These are phyloP conservation scores for Chrysina gloriosa DNA, from an alignment of 2,888 invertebrate genomes.

Conservation along the genomic window DNA sequence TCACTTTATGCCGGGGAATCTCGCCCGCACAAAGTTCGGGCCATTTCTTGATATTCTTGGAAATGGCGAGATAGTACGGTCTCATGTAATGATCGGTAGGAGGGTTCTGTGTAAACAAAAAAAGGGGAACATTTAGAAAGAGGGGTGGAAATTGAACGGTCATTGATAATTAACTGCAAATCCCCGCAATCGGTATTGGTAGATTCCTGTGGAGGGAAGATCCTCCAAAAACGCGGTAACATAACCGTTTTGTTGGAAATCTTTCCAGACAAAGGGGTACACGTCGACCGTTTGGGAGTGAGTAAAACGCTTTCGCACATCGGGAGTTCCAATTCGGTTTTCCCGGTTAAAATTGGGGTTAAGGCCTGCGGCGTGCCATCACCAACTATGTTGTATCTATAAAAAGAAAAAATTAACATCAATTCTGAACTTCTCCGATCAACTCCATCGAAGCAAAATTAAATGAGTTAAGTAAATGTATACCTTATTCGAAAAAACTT, in stretches of 20 bases:
- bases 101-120: conserved; percentile 63
- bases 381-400: conserved; percentile 81
- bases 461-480: neutral
- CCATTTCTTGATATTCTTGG: conserved; percentile 68
- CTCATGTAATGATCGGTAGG: conserved; percentile 94
- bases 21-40: conserved; percentile 77
- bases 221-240: conserved; percentile 90
- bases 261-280: conserved; percentile 90
- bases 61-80: conserved; percentile 79
- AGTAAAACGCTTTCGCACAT: conserved; percentile 78
- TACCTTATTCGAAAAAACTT: neutral
- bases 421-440: neutral
- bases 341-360: conserved; percentile 88
- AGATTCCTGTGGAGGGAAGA: conserved; percentile 84
- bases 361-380: conserved; percentile 90
- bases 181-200: conserved; percentile 90
- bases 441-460: neutral
- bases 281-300: conserved; percentile 77
- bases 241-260: conserved; percentile 77
- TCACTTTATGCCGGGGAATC: conserved; percentile 75
- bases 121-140: neutral
- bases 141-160: neutral
- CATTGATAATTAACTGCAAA: conserved; percentile 67
- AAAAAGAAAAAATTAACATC: conserved; percentile 41
- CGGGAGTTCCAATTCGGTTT: conserved; percentile 86